Conservation (phyloP, 2,113 vertebrate genomes). For the Silurus meridionalis region DNA sequence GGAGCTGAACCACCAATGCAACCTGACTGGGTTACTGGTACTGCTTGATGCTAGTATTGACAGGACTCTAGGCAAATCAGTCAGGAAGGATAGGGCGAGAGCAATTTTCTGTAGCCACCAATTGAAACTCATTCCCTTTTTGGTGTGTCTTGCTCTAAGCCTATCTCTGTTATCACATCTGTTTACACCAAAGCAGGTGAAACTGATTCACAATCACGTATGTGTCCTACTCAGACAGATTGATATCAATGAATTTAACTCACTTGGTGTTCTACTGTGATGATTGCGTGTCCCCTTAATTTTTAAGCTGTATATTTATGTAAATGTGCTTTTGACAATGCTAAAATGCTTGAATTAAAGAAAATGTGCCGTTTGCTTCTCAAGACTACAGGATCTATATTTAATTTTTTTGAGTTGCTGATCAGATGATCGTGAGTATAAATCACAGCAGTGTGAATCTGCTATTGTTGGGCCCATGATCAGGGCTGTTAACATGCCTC, state of each 20-base stretch:
- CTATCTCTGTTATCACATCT: background rate
- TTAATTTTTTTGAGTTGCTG: background rate
- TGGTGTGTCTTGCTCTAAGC: background rate
- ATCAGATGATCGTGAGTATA: background rate
- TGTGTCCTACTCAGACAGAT: background rate
- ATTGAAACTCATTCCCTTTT: background rate
- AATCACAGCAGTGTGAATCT: background rate
- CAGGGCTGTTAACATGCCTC: too few species aligned
- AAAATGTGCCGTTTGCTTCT: background rate
- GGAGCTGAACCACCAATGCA: background rate
- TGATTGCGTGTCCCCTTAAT: background rate
- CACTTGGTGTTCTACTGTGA: background rate
- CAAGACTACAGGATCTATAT: background rate
- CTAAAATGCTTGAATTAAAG: too few species aligned
- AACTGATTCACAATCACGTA: background rate
- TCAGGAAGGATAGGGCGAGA: too few species aligned
- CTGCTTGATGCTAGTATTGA: conserved; percentile 21
- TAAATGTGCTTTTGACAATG: too few species aligned
- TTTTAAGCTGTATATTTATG: too few species aligned
- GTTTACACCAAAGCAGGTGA: background rate
- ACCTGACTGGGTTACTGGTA: background rate
- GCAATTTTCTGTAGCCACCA: background rate
- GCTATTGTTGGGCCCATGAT: background rate
- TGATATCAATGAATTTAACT: background rate
- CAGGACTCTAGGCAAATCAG: background rate